Base-by-base conservation (phyloP, 2,888 invertebrate genomes). In the Spilarctia lutea region DNA sequence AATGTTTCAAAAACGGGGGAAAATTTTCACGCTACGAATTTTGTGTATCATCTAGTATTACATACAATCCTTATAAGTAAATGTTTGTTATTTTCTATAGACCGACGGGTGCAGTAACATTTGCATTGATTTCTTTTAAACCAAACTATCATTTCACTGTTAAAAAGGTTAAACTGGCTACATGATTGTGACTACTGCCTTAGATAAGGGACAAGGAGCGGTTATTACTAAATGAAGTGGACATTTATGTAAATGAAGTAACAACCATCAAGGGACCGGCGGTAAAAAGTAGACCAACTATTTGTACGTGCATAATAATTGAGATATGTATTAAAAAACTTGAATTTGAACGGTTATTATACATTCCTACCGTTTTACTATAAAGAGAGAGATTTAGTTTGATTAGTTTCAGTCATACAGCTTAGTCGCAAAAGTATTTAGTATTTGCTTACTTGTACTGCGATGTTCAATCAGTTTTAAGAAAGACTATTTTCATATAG, bases 171-270 rank as follows among this genome's bases (percentile, higher is more conserved):
- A 63, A 80, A 74, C 74, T 71, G 72, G 63, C 65, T 67, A 71
- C 72, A 75, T 75, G 73, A 76, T 76, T 79, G 81, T 87, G 80
- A 42, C 78, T 74, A 81, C 76, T 74, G 71, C 85, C 85, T 81
- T 76, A 83, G 83, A 81, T 83, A 81, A 81, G 75, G 73, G 75
- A 74, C 80, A 80, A 80, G 77, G 76, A 81, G 79, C 79, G 75
- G 78, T 81, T 80, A 75, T 81, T 79, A 82, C 84, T 86, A 82
- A 89, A 86, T 86, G 85, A 84, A 86, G 86, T 83, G 80, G 85
- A 81, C 89, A 75, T 87, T 89, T 87, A 89, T 86, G 86, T 82
- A 85, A 88, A 88, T 84, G 82, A 83, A 83, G 77, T 70, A 76
- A 74, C 77, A 68, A 73, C 79, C 81, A 81, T 88, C 83, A 83